Percentiles rank a stretch among this genome's conserved stretches.
Conservation (phyloP, 35 echinoderm and acorn worm genomes). For the Hemicentrotus pulcherrimus region DNA sequence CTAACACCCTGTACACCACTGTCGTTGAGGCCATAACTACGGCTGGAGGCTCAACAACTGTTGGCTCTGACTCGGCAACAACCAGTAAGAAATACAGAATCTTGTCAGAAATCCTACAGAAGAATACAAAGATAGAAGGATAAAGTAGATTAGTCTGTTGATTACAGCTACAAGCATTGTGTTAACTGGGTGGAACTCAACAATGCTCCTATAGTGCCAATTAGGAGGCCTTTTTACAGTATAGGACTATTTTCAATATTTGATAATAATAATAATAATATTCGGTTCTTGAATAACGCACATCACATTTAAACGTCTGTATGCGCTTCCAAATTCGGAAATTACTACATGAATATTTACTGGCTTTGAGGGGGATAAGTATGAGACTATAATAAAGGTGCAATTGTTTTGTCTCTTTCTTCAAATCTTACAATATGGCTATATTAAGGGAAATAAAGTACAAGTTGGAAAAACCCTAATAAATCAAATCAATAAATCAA, state of each 20-base stretch:
- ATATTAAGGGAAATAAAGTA: too few relatives aligned
- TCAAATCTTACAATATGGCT: too few relatives aligned
- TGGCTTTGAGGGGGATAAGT: not conserved
- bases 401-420: not conserved
- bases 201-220: not conserved
- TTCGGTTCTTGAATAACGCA: too few relatives aligned
- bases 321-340: too few relatives aligned
- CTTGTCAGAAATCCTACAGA: not conserved
- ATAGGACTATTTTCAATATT: not conserved
- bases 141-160: too few relatives aligned
- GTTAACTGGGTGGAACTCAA: not conserved
- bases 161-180: not conserved
- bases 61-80: constrained; percentile 7
- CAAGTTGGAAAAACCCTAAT: too few relatives aligned
- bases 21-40: not conserved
- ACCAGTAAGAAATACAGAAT: not conserved
- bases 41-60: not conserved
- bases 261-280: too few relatives aligned
- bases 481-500: too few relatives aligned
- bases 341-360: not conserved
- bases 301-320: too few relatives aligned
- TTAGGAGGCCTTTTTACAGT: too few relatives aligned
- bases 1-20: constrained; percentile 23
- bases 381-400: not conserved
- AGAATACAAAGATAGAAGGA: too few relatives aligned